Conservation (phyloP, 2,888 invertebrate species). For the Sussaba pulchella region DNA sequence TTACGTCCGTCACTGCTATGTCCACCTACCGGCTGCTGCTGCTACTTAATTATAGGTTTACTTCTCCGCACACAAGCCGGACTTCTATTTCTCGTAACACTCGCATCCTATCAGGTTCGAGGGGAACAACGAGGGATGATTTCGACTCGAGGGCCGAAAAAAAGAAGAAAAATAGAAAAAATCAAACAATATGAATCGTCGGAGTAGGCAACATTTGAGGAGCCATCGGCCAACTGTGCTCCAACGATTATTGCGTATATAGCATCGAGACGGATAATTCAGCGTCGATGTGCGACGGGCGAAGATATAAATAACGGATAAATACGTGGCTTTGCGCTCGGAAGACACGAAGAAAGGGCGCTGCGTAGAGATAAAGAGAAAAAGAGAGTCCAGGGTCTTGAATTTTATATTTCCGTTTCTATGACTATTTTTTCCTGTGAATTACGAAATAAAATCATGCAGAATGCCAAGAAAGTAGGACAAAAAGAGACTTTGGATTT, state of each 20-base stretch:
- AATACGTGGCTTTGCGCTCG: not conserved
- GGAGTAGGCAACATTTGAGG: slow-evolving; percentile 6
- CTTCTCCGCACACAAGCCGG: slow-evolving; percentile 26
- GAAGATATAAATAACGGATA: slow-evolving; percentile 26
- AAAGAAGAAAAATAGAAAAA: not conserved
- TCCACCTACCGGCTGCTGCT: slow-evolving; percentile 63
- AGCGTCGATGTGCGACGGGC: slow-evolving; percentile 1
- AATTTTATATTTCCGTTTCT: no score
- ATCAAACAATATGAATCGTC: not conserved
- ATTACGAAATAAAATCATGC: no score
- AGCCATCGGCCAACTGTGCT: slow-evolving; percentile 57
- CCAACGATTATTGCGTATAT: slow-evolving; percentile 17
- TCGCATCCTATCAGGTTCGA: slow-evolving; percentile 44
- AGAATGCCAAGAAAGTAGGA: no score
- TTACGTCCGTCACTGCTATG: slow-evolving; percentile 33
- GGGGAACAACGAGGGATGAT: slow-evolving; percentile 54
- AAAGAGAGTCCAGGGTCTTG: no score
- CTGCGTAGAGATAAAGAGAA: slow-evolving; percentile 14
- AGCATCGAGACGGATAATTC: slow-evolving; percentile 37
- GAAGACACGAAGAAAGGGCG: not conserved
- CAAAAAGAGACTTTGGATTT: no score
- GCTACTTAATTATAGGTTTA: slow-evolving; percentile 67
- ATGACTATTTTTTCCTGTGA: no score
- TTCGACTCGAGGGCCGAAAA: slow-evolving; percentile 2
- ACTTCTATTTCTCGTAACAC: slow-evolving; percentile 12